These are phyloP conservation scores for Drosophila fungiperda DNA, from an alignment of 2,888 invertebrate genomes.

Conservation along the genomic window DNA sequence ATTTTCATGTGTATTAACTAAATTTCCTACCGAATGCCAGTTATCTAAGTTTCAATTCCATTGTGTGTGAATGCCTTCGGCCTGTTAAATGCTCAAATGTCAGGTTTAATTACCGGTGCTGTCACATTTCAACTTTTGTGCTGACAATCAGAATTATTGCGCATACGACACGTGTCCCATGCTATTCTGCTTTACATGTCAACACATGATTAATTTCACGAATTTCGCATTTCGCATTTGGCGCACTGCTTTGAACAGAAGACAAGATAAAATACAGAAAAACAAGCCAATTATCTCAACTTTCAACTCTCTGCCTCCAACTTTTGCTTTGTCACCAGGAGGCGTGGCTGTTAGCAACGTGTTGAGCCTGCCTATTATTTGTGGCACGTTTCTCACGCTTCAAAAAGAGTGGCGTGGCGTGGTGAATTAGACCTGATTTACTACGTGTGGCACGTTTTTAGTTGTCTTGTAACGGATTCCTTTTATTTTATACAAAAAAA, in stretches of 20 bases:
- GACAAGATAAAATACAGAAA: neutral
- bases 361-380: constrained; percentile 51
- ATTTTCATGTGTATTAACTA: constrained; percentile 10
- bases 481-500: constrained; percentile 22
- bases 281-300: constrained; percentile 62
- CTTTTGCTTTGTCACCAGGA: too few species aligned
- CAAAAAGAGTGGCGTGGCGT: constrained; percentile 1
- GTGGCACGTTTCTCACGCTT: constrained; percentile 53
- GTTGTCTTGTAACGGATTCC: constrained; percentile 23
- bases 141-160: constrained; percentile 20
- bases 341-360: constrained; percentile 14
- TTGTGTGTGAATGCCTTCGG: constrained; percentile 5
- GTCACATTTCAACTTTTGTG: neutral
- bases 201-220: constrained; percentile 36
- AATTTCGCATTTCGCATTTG: constrained; percentile 32
- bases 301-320: constrained; percentile 6
- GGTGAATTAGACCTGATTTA: constrained; percentile 64
- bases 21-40: constrained; percentile 15
- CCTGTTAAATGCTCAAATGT: constrained; percentile 32
- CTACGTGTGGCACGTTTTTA: constrained; percentile 55
- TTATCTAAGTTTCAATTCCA: constrained; percentile 23
- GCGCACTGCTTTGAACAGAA: constrained; percentile 1
- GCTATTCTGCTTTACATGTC: constrained; percentile 19
- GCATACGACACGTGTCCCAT: constrained; percentile 42
- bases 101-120: constrained; percentile 31